A percentile compares a stretch with the other conserved stretches of the same genome.
Evolutionary conservation across 2,113 vertebrate species (phyloP).

Genomic region (Lycaon pictus): DNA sequence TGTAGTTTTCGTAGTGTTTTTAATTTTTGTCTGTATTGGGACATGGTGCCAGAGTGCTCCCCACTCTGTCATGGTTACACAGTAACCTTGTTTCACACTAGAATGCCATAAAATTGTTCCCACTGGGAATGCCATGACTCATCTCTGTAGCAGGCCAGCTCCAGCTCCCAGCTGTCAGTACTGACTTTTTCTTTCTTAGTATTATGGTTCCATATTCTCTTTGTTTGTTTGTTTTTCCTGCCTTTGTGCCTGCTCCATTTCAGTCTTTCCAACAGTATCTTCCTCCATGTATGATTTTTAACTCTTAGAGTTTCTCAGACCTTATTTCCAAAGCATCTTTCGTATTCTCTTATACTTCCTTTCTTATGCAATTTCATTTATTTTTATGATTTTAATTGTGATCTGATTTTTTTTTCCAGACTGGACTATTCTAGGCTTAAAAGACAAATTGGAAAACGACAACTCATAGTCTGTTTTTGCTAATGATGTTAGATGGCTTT

Average conservation of each 20-base stretch:
- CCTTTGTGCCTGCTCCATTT: neutral
- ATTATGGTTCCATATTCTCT: neutral
- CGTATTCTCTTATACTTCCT: neutral
- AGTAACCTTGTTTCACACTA: neutral
- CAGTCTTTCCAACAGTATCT: neutral
- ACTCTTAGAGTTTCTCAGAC: neutral
- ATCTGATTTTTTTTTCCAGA: neutral
- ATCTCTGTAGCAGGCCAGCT: neutral
- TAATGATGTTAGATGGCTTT: neutral
- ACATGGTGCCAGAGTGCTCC: too few species aligned
- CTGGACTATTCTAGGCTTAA: neutral
- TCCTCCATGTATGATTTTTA: neutral
- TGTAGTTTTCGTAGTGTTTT: neutral
- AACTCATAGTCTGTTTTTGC: neutral
- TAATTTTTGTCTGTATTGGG: neutral
- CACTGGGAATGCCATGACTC: neutral
- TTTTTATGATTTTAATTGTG: constrained; percentile 5
- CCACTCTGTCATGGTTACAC: neutral
- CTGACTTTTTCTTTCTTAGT: neutral
- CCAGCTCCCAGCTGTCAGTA: neutral
- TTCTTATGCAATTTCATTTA: neutral
- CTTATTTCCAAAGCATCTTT: neutral
- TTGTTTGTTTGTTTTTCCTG: neutral
- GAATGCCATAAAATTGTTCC: neutral
- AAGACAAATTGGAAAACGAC: neutral